These are phyloP conservation scores for Mus spicilegus DNA, from an alignment of 2,113 vertebrate species.

Conservation along the genomic window DNA sequence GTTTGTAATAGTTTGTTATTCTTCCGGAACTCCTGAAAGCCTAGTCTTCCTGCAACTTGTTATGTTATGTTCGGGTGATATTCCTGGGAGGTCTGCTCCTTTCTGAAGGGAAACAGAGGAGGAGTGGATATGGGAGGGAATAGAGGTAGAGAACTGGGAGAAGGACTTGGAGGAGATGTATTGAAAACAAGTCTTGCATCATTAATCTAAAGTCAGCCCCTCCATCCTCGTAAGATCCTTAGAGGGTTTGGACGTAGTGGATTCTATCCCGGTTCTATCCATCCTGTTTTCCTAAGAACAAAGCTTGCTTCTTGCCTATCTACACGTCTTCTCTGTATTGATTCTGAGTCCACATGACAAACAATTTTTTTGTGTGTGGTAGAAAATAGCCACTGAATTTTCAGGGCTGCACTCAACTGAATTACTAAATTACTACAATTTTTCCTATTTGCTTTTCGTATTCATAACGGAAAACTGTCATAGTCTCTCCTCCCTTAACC, in stretches of 20 bases:
- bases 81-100: not conserved
- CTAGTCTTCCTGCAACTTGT: not conserved
- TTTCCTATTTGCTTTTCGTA: constrained; percentile 28
- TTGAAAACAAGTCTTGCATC: not conserved
- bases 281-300: constrained; percentile 1
- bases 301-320: constrained; percentile 31
- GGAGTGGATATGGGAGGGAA: not conserved
- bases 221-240: constrained; percentile 11
- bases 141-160: not conserved
- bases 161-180: not conserved
- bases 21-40: not conserved
- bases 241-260: constrained; percentile 20
- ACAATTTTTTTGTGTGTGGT: not conserved
- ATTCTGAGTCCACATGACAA: constrained; percentile 41
- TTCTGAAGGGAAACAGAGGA: not conserved
- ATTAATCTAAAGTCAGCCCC: not conserved
- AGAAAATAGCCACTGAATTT: constrained; percentile 53
- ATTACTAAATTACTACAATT: constrained; percentile 58
- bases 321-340: not conserved
- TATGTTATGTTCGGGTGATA: not conserved
- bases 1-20: not conserved
- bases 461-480: constrained; percentile 26
- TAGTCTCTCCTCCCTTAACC: constrained; percentile 41
- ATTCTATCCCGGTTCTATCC: not conserved
- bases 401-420: not conserved